Conservation (phyloP, 1,140 invertebrate genomes). For the Teleopsis dalmanni region DNA sequence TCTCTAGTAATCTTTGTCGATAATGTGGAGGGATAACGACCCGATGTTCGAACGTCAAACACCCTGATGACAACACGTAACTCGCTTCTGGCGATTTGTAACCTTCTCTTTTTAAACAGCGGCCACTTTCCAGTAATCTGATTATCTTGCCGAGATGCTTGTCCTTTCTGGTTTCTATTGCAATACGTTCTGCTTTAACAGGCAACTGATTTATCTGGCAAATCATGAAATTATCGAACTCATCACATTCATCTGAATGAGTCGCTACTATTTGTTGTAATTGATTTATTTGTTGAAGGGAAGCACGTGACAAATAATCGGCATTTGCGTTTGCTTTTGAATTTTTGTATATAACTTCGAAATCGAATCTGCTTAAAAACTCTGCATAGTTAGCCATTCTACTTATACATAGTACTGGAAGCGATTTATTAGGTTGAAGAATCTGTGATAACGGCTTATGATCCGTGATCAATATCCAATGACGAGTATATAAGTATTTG, state of each 20-base stretch:
- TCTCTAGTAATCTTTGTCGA: constrained; percentile 23
- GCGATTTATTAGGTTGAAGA: constrained; percentile 17
- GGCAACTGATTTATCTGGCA: constrained; percentile 2
- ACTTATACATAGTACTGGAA: constrained; percentile 33
- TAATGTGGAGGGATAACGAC: background rate
- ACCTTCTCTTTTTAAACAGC: background rate
- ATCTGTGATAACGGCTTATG: constrained; percentile 46
- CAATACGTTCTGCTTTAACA: background rate
- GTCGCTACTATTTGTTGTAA: too few relatives aligned
- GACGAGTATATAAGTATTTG: constrained; percentile 42
- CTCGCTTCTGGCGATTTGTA: constrained; percentile 2
- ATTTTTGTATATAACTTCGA: too few relatives aligned
- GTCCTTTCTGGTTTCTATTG: constrained; percentile 1
- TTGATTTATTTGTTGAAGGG: background rate
- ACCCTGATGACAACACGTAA: background rate
- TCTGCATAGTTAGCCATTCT: constrained; percentile 28
- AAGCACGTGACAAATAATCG: constrained; percentile 20
- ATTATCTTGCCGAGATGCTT: background rate
- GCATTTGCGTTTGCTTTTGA: constrained; percentile 21
- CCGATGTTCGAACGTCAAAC: background rate
- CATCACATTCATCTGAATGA: background rate
- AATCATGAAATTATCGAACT: constrained; percentile 8
- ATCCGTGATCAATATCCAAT: constrained; percentile 47
- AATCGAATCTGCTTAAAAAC: too few relatives aligned
- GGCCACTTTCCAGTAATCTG: background rate